Evolutionary conservation across 1,140 invertebrate species (phyloP).

Genomic region (Paralvinella palmiformis): DNA sequence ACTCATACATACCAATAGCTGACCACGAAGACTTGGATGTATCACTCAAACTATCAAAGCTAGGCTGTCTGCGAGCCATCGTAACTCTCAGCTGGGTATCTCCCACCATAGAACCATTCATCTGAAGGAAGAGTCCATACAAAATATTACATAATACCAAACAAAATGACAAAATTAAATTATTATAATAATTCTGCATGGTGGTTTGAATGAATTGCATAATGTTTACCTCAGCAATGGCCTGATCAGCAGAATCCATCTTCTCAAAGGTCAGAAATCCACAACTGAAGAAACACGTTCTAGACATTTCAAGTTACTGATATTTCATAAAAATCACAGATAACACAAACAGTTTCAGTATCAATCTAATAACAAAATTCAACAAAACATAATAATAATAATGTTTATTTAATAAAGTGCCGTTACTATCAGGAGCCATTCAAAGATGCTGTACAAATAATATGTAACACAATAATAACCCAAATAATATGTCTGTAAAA

Average conservation of each 20-base stretch:
- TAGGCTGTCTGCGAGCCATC: slow-evolving; percentile 72
- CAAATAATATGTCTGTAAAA: too few species aligned
- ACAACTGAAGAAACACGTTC: slow-evolving; percentile 61
- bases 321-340: too few species aligned
- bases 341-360: too few species aligned
- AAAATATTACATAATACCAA: slow-evolving; percentile 20
- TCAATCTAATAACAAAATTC: too few species aligned
- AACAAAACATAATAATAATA: too few species aligned
- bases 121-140: slow-evolving; percentile 44
- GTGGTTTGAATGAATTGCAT: background rate
- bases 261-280: slow-evolving; percentile 92
- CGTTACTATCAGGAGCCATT: too few species aligned
- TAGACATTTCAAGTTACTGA: too few species aligned
- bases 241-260: slow-evolving; percentile 74
- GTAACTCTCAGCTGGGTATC: slow-evolving; percentile 75
- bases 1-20: slow-evolving; percentile 58
- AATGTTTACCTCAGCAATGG: slow-evolving; percentile 67
- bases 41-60: slow-evolving; percentile 71
- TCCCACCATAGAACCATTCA: slow-evolving; percentile 73
- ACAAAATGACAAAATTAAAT: background rate
- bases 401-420: too few species aligned
- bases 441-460: too few species aligned
- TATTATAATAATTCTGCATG: too few species aligned
- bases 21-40: slow-evolving; percentile 73
- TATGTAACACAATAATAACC: too few species aligned